These are phyloP conservation scores for Poecilia latipinna DNA, from an alignment of 2,113 vertebrate genomes.

Conservation along the genomic window DNA sequence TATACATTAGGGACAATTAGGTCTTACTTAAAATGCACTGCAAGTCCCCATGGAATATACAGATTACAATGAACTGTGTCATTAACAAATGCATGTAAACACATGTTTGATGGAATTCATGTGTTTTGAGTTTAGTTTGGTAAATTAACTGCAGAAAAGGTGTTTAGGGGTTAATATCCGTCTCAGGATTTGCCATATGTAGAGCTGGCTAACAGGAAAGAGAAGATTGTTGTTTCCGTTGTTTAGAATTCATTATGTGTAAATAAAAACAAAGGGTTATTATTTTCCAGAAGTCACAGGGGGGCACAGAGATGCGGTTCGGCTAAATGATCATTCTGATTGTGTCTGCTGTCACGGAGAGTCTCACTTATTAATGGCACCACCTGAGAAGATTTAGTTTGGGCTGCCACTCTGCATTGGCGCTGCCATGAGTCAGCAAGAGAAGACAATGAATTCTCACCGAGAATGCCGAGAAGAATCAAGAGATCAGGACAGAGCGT, in stretches of 20 bases:
- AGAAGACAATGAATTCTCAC: constrained; percentile 49
- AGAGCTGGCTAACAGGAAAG: not conserved
- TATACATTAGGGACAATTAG: too few species aligned
- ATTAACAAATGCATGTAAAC: too few species aligned
- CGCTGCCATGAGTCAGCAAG: constrained; percentile 38
- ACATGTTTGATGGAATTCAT: not conserved
- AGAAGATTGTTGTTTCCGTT: not conserved
- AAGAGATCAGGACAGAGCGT: constrained; percentile 44
- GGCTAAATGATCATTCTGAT: constrained; percentile 36
- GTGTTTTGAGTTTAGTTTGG: not conserved
- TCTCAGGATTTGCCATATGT: not conserved
- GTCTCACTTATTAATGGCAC: constrained; percentile 34
- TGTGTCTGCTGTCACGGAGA: constrained; percentile 24
- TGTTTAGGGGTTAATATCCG: constrained; percentile 13
- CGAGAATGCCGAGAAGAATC: constrained; percentile 54
- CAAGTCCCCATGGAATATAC: too few species aligned
- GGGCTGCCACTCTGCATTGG: constrained; percentile 48
- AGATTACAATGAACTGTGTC: too few species aligned
- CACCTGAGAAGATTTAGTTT: constrained; percentile 39
- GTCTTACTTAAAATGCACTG: too few species aligned
- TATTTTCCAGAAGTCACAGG: constrained; percentile 12
- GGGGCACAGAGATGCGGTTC: constrained; percentile 5
- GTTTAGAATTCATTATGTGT: not conserved
- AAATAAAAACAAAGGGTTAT: not conserved
- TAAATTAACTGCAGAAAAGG: not conserved